Evolutionary conservation across 2,113 vertebrate species (phyloP).

Genomic region (Brienomyrus brachyistius): DNA sequence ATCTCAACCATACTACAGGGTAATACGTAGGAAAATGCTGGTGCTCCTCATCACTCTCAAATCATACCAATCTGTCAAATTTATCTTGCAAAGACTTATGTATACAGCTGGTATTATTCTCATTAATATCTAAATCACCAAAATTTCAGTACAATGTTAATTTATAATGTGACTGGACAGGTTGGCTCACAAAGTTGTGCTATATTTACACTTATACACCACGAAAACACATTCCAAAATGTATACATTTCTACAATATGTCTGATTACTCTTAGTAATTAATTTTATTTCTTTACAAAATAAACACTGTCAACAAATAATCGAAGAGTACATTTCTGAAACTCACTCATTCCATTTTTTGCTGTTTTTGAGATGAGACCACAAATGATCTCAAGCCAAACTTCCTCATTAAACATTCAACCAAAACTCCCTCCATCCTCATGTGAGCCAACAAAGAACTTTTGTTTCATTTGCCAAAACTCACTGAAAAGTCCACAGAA

Average conservation of each 20-base stretch:
- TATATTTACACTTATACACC: neutral
- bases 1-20: neutral
- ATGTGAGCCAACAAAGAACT: neutral
- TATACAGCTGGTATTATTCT: neutral
- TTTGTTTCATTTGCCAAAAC: neutral
- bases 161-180: neutral
- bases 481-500: neutral
- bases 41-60: neutral
- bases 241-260: neutral
- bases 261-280: neutral
- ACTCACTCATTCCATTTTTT: neutral
- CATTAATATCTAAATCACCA: neutral
- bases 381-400: neutral
- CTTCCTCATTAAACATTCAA: neutral
- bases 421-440: neutral
- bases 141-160: neutral
- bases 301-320: neutral
- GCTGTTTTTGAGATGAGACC: neutral
- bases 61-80: neutral
- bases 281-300: neutral
- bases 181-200: neutral
- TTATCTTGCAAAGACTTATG: neutral
- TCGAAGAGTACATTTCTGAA: neutral
- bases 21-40: neutral
- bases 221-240: neutral